phyloP scores from a whole-genome alignment of 2,797 vertebrate genomes.

The Triplophysa yarkandensis region DNA sequence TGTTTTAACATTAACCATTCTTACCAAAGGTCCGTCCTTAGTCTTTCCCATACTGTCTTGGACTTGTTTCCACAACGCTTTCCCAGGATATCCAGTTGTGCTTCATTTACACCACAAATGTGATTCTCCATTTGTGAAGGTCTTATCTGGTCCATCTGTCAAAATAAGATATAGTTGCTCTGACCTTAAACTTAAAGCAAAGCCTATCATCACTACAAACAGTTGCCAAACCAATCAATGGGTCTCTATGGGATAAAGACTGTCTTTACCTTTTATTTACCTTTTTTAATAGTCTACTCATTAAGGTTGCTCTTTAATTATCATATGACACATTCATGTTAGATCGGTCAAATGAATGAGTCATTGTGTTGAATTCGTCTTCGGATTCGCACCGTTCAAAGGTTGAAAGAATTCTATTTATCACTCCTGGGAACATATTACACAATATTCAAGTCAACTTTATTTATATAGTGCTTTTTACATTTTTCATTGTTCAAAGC shows the following conservation, averaged over 20 bases:
- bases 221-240: neutral
- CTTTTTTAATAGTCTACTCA: neutral
- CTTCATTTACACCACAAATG: constrained; percentile 59
- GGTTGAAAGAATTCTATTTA: constrained; percentile 17
- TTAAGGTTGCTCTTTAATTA: neutral
- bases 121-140: constrained; percentile 35
- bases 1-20: constrained; percentile 49
- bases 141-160: constrained; percentile 38
- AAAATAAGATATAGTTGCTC: constrained; percentile 14
- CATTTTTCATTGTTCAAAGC: too few species aligned
- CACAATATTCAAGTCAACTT: neutral
- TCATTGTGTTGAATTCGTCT: neutral
- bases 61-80: constrained; percentile 49
- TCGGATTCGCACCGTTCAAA: constrained; percentile 4
- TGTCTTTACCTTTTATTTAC: too few species aligned
- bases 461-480: too few species aligned
- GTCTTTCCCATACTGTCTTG: constrained; percentile 53
- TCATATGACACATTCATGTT: neutral
- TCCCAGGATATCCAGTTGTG: constrained; percentile 64
- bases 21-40: constrained; percentile 64
- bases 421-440: constrained; percentile 21
- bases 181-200: constrained; percentile 64
- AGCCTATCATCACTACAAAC: neutral
- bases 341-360: neutral
- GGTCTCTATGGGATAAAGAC: neutral